These are phyloP conservation scores for Amphimedon queenslandica DNA, from an alignment of 37 sponge, comb jelly and placozoan species.

Conservation along the genomic window DNA sequence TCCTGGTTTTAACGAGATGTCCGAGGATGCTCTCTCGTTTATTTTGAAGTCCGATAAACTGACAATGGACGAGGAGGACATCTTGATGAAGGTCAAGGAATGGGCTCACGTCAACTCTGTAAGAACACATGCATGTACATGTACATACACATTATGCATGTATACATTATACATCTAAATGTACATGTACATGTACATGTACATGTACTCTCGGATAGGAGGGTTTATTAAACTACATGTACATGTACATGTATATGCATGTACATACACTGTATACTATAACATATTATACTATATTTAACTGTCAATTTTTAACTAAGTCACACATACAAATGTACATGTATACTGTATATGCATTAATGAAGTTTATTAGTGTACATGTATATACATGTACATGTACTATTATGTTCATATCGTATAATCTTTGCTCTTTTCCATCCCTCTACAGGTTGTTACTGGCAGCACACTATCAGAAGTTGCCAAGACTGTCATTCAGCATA, in stretches of 20 bases:
- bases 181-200: background rate
- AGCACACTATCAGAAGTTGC: constrained; percentile 71
- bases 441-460: constrained; percentile 82
- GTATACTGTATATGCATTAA: background rate
- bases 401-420: background rate
- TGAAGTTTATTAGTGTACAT: background rate
- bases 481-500: constrained; percentile 73
- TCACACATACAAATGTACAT: constrained; percentile 1
- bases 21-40: constrained; percentile 86
- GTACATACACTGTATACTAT: constrained; percentile 11
- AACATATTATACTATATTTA: too few relatives aligned
- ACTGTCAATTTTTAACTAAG: too few relatives aligned
- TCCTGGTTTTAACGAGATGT: constrained; percentile 89
- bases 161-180: background rate
- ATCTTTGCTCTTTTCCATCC: background rate
- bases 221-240: too few relatives aligned
- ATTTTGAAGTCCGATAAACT: constrained; percentile 81
- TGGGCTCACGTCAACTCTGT: constrained; percentile 96
- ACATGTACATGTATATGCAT: background rate
- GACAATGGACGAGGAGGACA: constrained; percentile 84
- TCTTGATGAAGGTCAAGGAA: constrained; percentile 86
- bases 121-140: constrained; percentile 32
- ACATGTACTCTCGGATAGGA: background rate
- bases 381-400: constrained; percentile 12
- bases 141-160: background rate